A percentile compares a stretch with the other conserved stretches of the same genome.
phyloP scores from a whole-genome alignment of 2,113 vertebrate species.

The Xiphias gladius region DNA sequence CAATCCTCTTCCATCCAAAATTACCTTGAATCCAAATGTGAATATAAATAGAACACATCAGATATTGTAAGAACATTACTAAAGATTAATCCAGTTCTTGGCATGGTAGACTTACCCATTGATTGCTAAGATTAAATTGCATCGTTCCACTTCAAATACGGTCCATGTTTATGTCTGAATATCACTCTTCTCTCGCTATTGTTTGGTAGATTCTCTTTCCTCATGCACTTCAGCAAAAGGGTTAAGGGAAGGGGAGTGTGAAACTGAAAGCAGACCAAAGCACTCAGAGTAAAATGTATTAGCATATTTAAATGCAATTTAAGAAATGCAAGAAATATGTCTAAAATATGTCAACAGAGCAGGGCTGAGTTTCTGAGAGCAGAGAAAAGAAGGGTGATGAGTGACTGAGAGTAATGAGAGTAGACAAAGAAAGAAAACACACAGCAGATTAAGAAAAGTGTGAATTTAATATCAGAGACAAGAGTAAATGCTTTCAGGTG shows the following conservation, averaged over 20 bases:
- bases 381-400: not conserved
- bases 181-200: not conserved
- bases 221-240: constrained; percentile 2
- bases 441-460: constrained; percentile 1
- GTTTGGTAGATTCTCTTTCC: constrained; percentile 2
- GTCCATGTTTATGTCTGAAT: not conserved
- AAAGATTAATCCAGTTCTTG: not conserved
- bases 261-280: not conserved
- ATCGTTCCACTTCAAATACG: not conserved
- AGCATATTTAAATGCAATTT: constrained; percentile 23
- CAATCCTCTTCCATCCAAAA: not conserved
- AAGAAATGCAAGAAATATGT: not conserved
- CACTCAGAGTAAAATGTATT: constrained; percentile 9
- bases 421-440: not conserved
- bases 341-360: constrained; percentile 16
- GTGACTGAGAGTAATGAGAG: not conserved
- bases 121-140: not conserved
- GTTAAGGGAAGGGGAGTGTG: not conserved
- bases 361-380: not conserved
- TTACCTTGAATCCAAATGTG: not conserved
- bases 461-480: not conserved
- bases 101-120: not conserved
- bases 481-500: not conserved
- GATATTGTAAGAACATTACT: not conserved
- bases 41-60: not conserved